Conservation (phyloP, 2,888 invertebrate genomes). For the Drosophila cognata region DNA sequence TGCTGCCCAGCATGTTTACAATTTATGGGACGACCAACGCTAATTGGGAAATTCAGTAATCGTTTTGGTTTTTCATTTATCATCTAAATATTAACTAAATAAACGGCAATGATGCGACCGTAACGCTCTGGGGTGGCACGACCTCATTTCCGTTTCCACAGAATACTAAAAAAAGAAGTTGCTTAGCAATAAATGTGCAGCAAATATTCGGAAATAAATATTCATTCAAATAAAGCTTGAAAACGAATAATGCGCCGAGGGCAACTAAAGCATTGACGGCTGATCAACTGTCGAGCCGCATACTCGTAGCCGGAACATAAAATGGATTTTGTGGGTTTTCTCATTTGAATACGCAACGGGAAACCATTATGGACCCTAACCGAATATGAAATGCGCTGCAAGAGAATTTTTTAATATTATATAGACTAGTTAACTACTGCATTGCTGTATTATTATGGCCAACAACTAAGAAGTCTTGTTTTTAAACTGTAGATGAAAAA, state of each 20-base stretch:
- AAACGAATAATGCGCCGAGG: slow-evolving; percentile 14
- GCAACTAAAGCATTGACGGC: slow-evolving; percentile 32
- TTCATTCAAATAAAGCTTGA: slow-evolving; percentile 54
- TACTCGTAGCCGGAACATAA: slow-evolving; percentile 58
- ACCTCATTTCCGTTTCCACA: slow-evolving; percentile 56
- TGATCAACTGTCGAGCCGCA: slow-evolving; percentile 34
- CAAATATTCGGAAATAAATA: slow-evolving; percentile 73
- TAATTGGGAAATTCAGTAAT: slow-evolving; percentile 4
- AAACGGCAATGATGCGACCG: slow-evolving; percentile 2
- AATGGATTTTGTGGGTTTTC: slow-evolving; percentile 70
- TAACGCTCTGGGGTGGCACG: slow-evolving; percentile 53
- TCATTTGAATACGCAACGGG: slow-evolving; percentile 70
- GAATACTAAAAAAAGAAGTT: slow-evolving; percentile 24
- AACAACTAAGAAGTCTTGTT: background rate
- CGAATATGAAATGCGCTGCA: slow-evolving; percentile 40
- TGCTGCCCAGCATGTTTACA: background rate
- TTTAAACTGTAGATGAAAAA: background rate
- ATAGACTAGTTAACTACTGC: background rate
- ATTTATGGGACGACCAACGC: background rate
- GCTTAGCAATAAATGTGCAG: slow-evolving; percentile 66
- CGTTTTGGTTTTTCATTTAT: slow-evolving; percentile 4
- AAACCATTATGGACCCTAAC: slow-evolving; percentile 5
- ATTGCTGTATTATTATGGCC: background rate
- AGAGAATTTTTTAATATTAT: background rate
- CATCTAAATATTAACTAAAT: background rate